Conservation (phyloP, 2,888 invertebrate genomes). For the Melanophora roralis region DNA sequence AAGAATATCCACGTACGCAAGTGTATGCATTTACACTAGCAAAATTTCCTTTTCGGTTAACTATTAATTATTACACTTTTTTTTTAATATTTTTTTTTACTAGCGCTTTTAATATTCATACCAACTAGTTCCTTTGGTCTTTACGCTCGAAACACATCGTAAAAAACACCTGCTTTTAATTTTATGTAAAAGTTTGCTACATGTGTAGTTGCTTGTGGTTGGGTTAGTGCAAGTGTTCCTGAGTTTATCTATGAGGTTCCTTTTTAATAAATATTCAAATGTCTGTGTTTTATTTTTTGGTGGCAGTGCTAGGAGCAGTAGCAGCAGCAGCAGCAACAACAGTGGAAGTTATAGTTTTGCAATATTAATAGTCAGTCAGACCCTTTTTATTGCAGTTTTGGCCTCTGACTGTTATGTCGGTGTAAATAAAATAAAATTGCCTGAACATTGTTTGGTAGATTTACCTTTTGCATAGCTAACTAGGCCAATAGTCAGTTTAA, state of each 20-base stretch:
- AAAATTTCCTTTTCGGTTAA: constrained; percentile 25
- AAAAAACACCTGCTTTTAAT: constrained; percentile 62
- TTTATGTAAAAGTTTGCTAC: constrained; percentile 44
- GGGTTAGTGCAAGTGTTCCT: background rate
- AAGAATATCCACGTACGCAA: background rate
- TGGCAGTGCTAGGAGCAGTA: background rate
- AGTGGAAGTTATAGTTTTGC: constrained; percentile 21
- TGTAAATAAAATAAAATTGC: background rate
- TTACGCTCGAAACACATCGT: constrained; percentile 44
- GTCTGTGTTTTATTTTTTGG: constrained; percentile 4
- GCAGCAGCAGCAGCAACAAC: background rate
- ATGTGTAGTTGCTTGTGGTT: background rate
- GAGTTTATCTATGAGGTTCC: constrained; percentile 24
- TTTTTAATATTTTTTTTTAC: constrained; percentile 2
- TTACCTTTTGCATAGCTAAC: constrained; percentile 48
- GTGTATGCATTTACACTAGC: too few relatives aligned
- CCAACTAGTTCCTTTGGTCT: constrained; percentile 18
- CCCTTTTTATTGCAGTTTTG: constrained; percentile 44
- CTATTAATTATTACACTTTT: constrained; percentile 59
- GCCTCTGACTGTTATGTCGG: constrained; percentile 46
- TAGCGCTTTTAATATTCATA: constrained; percentile 20
- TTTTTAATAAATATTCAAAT: constrained; percentile 47
- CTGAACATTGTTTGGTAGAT: constrained; percentile 14
- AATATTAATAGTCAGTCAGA: constrained; percentile 52
- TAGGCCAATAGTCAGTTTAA: constrained; percentile 60